Evolutionary conservation across 2,113 vertebrate genomes (phyloP), one percentile per base, ranked within the genome.

Genomic region (Xenopus borealis): DNA sequence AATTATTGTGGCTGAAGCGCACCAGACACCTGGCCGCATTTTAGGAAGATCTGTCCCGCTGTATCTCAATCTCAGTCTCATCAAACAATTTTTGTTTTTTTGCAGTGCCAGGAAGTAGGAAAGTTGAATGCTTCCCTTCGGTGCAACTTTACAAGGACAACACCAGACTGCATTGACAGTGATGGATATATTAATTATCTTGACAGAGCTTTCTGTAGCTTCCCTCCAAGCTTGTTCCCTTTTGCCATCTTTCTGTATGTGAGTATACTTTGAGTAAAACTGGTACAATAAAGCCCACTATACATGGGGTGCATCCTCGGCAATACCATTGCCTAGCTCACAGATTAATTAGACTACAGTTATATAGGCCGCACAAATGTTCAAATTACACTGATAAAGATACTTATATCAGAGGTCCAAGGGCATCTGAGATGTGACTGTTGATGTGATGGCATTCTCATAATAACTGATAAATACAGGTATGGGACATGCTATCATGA

Each of bases 151-250:
- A 57, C 98, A 83, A 88, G 66, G 79, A 88, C 66, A 81, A 98
- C 90, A 2, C 82, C 91, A 0, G 95, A 98, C 89, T 99, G 97
- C 83, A 82, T 0, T 68, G 81, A 81, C 8, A 74, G 81, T 0
- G 87, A 89, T 0, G 94, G 96, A 50, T 98, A 95, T 84, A 84
- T 99, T 66, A 81, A 92, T 85, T 98, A 99, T 86, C 88, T 96
- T 0, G 4, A 70, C 0, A 82, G 92, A 70, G 85, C 90, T 47
- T 96, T 97, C 86, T 99, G 97, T 59, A 33, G 83, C 70, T 94
- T 98, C 20, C 82, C 90, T 0, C 72, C 86, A 0, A n/a, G 46
- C 62, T 91, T 98, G 62, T 89, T 95, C 7, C 93, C 94, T 2
- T 86, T 99, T 74, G 89, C 85, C 1, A 71, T 99, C 82, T 86